phyloP scores from a whole-genome alignment of 2,113 vertebrate species.

The Salvelinus alpinus region DNA sequence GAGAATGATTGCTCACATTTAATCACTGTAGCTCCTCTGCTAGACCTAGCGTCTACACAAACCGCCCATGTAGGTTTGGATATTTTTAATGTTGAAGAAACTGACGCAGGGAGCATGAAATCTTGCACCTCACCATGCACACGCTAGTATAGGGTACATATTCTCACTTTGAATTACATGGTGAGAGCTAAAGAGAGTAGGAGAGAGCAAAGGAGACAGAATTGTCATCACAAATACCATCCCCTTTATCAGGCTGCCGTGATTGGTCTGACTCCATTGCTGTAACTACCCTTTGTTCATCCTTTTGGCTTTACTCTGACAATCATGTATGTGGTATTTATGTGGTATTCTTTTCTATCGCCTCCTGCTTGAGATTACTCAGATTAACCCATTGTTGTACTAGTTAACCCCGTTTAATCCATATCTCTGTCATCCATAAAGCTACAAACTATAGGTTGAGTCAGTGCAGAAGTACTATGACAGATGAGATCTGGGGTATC shows the following conservation, averaged over 20 bases:
- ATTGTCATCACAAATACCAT: neutral
- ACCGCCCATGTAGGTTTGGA: neutral
- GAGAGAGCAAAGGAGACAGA: neutral
- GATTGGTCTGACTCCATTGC: no score
- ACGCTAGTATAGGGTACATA: no score
- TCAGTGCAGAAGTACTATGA: neutral
- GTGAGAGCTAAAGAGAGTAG: neutral
- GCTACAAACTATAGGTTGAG: neutral
- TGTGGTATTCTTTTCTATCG: neutral
- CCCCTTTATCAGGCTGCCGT: neutral
- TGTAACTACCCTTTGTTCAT: neutral
- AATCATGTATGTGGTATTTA: neutral
- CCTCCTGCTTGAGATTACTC: neutral
- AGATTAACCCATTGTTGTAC: neutral
- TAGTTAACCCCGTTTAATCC: neutral
- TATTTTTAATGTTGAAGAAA: no score
- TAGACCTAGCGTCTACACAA: neutral
- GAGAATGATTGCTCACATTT: neutral
- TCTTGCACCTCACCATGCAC: no score
- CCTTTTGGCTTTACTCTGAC: neutral
- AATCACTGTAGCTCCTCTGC: neutral
- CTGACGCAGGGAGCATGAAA: no score
- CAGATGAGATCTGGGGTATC: slow-evolving; percentile 9
- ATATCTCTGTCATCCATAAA: neutral
- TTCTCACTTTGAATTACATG: no score